A percentile compares a stretch with the other conserved stretches of the same genome.
Evolutionary conservation across 1,140 invertebrate genomes (phyloP).

Genomic region (Dinothrombium tinctorium): DNA sequence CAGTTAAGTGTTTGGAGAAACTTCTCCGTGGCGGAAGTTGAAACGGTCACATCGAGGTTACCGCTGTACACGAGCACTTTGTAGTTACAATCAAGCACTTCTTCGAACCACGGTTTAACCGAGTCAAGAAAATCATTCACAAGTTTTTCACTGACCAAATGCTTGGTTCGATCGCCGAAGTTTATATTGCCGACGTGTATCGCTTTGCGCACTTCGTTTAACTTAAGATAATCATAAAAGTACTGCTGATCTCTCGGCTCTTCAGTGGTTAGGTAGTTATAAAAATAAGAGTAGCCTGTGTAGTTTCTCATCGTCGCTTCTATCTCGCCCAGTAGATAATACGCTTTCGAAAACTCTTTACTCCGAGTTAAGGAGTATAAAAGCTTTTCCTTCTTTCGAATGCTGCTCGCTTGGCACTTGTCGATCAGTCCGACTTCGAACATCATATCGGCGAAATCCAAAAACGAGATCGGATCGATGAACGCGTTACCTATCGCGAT

Average conservation of each 20-base stretch:
- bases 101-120: conserved; percentile 42
- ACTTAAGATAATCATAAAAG: conserved; percentile 21
- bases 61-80: conserved; percentile 36
- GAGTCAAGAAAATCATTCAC: conserved; percentile 57
- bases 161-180: conserved; percentile 27
- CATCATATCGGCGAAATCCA: conserved; percentile 51
- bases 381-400: background rate
- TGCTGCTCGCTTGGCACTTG: background rate
- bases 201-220: conserved; percentile 31
- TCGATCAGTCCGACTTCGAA: conserved; percentile 56
- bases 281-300: conserved; percentile 51
- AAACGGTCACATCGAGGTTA: conserved; percentile 62
- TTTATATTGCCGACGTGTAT: conserved; percentile 51
- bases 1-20: conserved; percentile 41
- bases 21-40: conserved; percentile 46
- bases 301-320: conserved; percentile 29
- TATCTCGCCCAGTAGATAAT: background rate
- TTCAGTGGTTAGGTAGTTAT: conserved; percentile 42
- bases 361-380: background rate
- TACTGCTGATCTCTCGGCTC: conserved; percentile 24
- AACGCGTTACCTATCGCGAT: conserved; percentile 64
- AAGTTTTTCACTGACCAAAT: conserved; percentile 36
- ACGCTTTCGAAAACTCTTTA: background rate
- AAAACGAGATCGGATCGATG: conserved; percentile 49
- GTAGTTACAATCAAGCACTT: conserved; percentile 27